Conservation (phyloP, 35 echinoderm and acorn worm species). For the Eucidaris tribuloides region DNA sequence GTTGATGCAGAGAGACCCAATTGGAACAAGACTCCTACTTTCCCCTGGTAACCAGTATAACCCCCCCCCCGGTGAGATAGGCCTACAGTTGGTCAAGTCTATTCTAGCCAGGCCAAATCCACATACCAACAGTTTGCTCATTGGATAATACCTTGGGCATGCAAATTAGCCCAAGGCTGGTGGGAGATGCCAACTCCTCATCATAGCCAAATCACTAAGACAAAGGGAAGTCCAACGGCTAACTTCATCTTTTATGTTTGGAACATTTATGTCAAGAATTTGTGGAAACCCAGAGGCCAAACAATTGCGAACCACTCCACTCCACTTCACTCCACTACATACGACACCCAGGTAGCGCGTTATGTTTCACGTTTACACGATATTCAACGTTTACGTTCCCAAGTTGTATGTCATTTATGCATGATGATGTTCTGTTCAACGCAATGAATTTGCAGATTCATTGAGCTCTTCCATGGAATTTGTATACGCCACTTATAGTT, state of each 20-base stretch:
- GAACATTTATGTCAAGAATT: not conserved
- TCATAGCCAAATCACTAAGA: not conserved
- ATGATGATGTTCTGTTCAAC: not conserved
- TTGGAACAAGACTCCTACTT: too few species aligned
- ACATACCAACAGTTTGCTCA: too few species aligned
- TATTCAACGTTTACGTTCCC: constrained; percentile 6
- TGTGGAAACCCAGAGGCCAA: too few species aligned
- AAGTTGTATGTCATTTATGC: not conserved
- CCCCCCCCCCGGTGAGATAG: not conserved
- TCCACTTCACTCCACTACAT: constrained; percentile 5
- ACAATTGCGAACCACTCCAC: not conserved
- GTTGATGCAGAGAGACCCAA: too few species aligned
- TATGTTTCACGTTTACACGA: not conserved
- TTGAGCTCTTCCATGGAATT: not conserved
- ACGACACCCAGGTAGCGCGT: not conserved
- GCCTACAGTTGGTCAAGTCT: constrained; percentile 4
- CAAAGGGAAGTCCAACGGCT: too few species aligned
- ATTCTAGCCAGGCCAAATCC: not conserved
- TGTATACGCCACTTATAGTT: not conserved
- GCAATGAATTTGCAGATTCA: not conserved
- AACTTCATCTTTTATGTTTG: not conserved
- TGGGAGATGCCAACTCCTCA: not conserved
- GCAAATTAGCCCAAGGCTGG: constrained; percentile 12
- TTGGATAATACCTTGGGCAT: too few species aligned
- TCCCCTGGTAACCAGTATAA: not conserved